Conservation (phyloP, 2,113 vertebrate species). For the Cygnus buccinator region DNA sequence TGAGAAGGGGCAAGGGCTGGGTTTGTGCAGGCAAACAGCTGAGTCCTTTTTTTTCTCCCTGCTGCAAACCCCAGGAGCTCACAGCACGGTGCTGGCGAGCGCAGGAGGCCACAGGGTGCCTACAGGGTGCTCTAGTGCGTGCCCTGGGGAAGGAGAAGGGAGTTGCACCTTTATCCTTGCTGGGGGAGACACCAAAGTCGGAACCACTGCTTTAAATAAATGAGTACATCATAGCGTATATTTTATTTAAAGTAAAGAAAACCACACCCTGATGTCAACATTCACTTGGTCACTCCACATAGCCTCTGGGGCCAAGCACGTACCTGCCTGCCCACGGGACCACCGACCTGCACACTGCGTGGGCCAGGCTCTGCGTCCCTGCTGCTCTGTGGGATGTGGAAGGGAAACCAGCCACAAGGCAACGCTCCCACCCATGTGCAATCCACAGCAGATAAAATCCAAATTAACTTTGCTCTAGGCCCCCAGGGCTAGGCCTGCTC, state of each 20-base stretch:
- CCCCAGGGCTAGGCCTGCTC: background rate
- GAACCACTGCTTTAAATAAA: slow-evolving; percentile 42
- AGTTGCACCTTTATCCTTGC: background rate
- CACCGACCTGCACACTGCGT: background rate
- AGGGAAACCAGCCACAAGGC: background rate
- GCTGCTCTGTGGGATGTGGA: background rate
- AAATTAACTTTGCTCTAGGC: background rate
- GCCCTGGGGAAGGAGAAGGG: background rate
- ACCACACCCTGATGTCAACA: background rate
- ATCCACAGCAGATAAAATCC: background rate
- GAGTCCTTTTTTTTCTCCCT: background rate
- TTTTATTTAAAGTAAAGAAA: background rate
- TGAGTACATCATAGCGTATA: background rate
- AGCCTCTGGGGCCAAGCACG: background rate
- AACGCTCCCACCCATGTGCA: background rate
- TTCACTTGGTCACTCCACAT: background rate
- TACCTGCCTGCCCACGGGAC: background rate
- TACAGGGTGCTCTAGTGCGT: background rate
- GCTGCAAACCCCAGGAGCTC: background rate
- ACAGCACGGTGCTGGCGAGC: background rate
- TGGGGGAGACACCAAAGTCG: background rate
- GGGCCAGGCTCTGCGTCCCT: background rate
- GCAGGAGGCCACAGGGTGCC: background rate
- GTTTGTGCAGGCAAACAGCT: background rate
- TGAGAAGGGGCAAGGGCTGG: too few species aligned